phyloP scores from a whole-genome alignment of 2,888 invertebrate species.

The Cerastis rubricosa region DNA sequence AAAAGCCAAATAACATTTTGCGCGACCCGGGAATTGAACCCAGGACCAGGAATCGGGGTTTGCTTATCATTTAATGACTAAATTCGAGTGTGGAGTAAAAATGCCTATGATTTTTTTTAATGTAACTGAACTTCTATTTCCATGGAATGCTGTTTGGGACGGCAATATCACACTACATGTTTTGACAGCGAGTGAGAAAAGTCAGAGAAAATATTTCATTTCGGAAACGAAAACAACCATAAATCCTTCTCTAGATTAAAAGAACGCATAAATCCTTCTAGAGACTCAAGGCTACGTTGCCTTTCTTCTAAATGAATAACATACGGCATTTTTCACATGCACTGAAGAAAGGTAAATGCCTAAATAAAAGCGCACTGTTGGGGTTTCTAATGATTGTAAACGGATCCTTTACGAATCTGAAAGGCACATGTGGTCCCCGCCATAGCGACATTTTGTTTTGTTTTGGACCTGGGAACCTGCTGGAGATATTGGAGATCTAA shows the following conservation, averaged over 20 bases:
- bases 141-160: not conserved
- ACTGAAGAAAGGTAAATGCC: not conserved
- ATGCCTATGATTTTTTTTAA: not conserved
- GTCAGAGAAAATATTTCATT: conserved; percentile 1
- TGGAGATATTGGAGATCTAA: no score
- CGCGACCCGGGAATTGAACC: no score
- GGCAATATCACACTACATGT: no score
- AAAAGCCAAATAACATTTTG: no score
- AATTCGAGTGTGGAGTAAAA: not conserved
- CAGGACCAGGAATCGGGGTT: no score
- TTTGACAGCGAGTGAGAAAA: conserved; percentile 14
- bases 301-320: conserved; percentile 8
- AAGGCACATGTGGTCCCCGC: no score
- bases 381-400: no score
- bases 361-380: no score
- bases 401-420: no score
- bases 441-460: no score
- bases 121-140: not conserved
- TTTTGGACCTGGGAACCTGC: no score
- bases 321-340: not conserved
- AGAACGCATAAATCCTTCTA: conserved; percentile 19
- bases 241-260: conserved; percentile 20
- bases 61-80: not conserved
- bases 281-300: not conserved
- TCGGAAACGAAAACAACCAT: conserved; percentile 1